A percentile compares a stretch with the other conserved stretches of the same genome.
Conservation (phyloP, 2,797 vertebrate genomes). For the Sebastes cheni region DNA sequence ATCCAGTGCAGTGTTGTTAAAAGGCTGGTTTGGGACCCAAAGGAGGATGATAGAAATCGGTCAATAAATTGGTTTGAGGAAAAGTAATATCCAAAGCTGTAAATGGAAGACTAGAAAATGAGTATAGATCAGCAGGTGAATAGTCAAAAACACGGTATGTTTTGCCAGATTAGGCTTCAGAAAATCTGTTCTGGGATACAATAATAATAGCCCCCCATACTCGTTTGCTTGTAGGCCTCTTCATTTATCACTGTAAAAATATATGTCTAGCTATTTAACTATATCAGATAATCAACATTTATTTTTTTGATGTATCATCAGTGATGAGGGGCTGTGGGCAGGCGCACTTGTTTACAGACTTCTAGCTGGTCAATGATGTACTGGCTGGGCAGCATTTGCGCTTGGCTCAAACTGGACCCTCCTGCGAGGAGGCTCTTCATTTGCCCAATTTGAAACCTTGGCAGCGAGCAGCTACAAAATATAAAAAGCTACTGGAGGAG, state of each 20-base stretch:
- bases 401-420: neutral
- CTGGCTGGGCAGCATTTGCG: neutral
- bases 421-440: neutral
- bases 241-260: neutral
- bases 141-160: neutral
- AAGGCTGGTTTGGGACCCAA: slow-evolving; percentile 27
- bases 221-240: neutral
- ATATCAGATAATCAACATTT: neutral
- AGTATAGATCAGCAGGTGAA: neutral
- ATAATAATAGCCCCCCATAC: neutral
- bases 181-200: neutral
- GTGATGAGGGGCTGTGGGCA: neutral
- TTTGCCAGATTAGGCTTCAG: neutral
- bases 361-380: neutral
- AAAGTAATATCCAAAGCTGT: slow-evolving; percentile 8
- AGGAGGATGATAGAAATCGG: slow-evolving; percentile 19
- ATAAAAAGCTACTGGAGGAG: neutral
- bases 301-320: neutral
- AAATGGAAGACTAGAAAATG: neutral
- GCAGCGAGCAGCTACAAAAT: neutral
- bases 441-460: neutral
- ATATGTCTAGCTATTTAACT: neutral
- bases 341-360: neutral
- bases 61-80: slow-evolving; percentile 19
- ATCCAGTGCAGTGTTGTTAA: slow-evolving; percentile 37